Conservation (phyloP, 2,797 vertebrate genomes). For the Urosaurus nigricauda region DNA sequence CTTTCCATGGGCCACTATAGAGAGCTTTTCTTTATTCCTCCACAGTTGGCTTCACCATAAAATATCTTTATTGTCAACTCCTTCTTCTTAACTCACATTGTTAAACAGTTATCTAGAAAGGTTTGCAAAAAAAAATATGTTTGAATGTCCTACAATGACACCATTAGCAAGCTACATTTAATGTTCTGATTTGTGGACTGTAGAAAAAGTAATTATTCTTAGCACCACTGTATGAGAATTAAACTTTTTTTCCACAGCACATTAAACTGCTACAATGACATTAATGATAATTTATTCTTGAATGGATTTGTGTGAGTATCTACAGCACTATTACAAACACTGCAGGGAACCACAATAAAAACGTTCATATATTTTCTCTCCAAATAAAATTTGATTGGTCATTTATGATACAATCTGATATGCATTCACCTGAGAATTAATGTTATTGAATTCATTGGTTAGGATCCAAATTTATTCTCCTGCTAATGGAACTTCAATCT, state of each 20-base stretch:
- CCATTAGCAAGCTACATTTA: not conserved
- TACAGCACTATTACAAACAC: not conserved
- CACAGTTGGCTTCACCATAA: not conserved
- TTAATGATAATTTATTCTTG: conserved; percentile 15
- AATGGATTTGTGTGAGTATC: not conserved
- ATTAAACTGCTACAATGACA: not conserved
- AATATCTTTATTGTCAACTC: not conserved
- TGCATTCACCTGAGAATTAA: not conserved
- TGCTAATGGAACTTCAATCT: not conserved
- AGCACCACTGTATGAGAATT: not conserved
- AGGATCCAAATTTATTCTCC: not conserved
- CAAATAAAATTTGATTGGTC: not conserved
- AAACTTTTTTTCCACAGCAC: not conserved
- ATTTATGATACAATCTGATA: not conserved
- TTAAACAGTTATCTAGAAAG: not conserved
- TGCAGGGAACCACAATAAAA: not conserved
- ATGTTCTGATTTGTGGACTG: not conserved
- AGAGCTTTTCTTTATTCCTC: not conserved
- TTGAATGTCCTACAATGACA: not conserved
- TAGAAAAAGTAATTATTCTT: conserved; percentile 10
- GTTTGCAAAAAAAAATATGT: not conserved
- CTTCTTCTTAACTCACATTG: not conserved
- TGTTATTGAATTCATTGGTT: not conserved
- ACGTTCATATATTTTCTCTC: conserved; percentile 17
- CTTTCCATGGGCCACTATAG: not conserved